A percentile compares a stretch with the other conserved stretches of the same genome.
phyloP scores from a whole-genome alignment of 2,888 invertebrate genomes.

The Microchrysa polita region DNA sequence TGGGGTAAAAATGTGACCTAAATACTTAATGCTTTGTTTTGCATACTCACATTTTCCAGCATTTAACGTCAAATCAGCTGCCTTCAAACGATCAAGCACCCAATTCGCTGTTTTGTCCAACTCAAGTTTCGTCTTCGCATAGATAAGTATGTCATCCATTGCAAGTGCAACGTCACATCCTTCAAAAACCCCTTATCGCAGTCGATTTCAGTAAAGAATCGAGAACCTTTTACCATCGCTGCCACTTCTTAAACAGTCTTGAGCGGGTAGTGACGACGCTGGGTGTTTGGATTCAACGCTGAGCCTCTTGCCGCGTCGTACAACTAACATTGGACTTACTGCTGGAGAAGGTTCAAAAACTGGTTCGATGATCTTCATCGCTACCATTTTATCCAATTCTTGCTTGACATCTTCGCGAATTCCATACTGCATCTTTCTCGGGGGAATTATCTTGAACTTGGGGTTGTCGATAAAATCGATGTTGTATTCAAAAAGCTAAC shows the following conservation, averaged over 20 bases:
- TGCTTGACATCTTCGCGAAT: neutral
- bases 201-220: neutral
- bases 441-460: neutral
- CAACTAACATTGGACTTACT: neutral
- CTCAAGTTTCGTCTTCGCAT: neutral
- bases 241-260: too few relatives aligned
- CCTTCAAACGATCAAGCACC: neutral
- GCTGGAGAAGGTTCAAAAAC: slow-evolving; percentile 2
- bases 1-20: neutral
- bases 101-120: neutral
- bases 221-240: too few relatives aligned
- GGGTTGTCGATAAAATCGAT: neutral
- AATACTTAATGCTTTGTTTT: neutral
- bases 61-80: neutral
- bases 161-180: neutral
- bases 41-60: neutral
- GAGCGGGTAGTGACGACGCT: neutral
- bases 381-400: neutral
- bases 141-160: slow-evolving; percentile 1
- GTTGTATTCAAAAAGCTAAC: neutral
- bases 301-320: neutral
- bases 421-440: neutral
- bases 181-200: neutral
- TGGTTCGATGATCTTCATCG: neutral
- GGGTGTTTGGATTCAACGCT: neutral